Percentiles rank a stretch among this genome's conserved stretches.
These are phyloP conservation scores for Sipha maydis DNA, from an alignment of 2,888 invertebrate species.

Conservation along the genomic window DNA sequence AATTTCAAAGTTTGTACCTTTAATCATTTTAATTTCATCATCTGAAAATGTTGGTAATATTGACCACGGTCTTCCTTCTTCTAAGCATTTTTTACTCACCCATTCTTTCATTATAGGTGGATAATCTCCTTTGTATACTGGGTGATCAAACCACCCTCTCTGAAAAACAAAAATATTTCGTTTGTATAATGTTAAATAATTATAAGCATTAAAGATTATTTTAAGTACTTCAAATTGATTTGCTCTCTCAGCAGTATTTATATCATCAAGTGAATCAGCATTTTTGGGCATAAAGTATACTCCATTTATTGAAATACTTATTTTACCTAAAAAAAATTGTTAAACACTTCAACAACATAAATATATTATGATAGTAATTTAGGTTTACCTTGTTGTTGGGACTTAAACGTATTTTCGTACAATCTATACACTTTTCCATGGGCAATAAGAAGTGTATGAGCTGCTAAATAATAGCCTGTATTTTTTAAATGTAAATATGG, in stretches of 20 bases:
- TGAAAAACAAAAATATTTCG: slow-evolving; percentile 50
- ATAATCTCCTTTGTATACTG: slow-evolving; percentile 69
- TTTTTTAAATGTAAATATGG: slow-evolving; percentile 66
- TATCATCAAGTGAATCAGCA: slow-evolving; percentile 68
- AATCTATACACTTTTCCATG: slow-evolving; percentile 75
- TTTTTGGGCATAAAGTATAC: slow-evolving; percentile 73
- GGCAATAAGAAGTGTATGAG: slow-evolving; percentile 74
- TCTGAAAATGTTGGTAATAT: slow-evolving; percentile 69
- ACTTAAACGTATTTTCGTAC: slow-evolving; percentile 72
- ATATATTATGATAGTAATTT: too few species aligned
- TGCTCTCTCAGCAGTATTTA: slow-evolving; percentile 71
- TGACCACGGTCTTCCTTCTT: slow-evolving; percentile 68
- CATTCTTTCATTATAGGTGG: slow-evolving; percentile 69
- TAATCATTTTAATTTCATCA: slow-evolving; percentile 73
- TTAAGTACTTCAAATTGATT: slow-evolving; percentile 72
- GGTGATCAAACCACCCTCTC: slow-evolving; percentile 65
- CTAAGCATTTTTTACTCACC: slow-evolving; percentile 68
- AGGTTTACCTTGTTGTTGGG: slow-evolving; percentile 70
- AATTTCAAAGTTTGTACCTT: slow-evolving; percentile 63
- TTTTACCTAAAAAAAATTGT: slow-evolving; percentile 70
- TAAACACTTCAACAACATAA: too few species aligned
- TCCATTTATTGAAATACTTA: slow-evolving; percentile 73
- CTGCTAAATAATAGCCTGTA: slow-evolving; percentile 74
- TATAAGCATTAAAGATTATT: neutral
- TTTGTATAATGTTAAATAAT: neutral